Evolutionary conservation across 2,888 invertebrate genomes (phyloP).

Genomic region (Odontothrips loti): DNA sequence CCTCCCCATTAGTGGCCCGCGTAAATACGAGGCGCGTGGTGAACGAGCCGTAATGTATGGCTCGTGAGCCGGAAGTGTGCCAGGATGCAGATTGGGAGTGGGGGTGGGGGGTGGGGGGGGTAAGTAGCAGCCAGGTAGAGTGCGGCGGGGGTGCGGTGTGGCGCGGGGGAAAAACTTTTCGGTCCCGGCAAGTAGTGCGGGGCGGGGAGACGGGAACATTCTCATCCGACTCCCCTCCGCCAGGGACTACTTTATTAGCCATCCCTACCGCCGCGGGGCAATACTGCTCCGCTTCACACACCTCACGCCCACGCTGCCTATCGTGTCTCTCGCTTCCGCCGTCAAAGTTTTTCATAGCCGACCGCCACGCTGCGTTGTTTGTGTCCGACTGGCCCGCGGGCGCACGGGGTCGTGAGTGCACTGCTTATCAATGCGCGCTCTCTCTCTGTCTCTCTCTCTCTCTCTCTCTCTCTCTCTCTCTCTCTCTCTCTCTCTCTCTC

Average conservation of each 20-base stretch:
- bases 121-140: not conserved
- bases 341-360: no score
- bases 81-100: not conserved
- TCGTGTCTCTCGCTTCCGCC: no score
- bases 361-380: no score
- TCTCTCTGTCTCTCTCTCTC: no score
- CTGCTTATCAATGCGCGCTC: no score
- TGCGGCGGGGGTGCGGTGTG: not conserved
- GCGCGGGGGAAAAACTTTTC: not conserved
- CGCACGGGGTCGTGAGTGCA: no score
- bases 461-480: no score
- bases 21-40: slow-evolving; percentile 8
- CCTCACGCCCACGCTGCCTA: no score
- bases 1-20: not conserved
- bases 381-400: no score
- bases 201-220: not conserved
- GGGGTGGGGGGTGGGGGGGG: not conserved
- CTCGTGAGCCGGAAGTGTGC: not conserved
- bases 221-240: not conserved
- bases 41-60: not conserved
- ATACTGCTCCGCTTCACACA: no score
- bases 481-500: no score
- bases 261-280: no score
- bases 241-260: not conserved
- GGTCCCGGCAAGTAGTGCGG: not conserved